Percentiles rank a stretch among this genome's conserved stretches.
phyloP scores from a whole-genome alignment of 2,888 invertebrate species.

The Tenthredo livida region DNA sequence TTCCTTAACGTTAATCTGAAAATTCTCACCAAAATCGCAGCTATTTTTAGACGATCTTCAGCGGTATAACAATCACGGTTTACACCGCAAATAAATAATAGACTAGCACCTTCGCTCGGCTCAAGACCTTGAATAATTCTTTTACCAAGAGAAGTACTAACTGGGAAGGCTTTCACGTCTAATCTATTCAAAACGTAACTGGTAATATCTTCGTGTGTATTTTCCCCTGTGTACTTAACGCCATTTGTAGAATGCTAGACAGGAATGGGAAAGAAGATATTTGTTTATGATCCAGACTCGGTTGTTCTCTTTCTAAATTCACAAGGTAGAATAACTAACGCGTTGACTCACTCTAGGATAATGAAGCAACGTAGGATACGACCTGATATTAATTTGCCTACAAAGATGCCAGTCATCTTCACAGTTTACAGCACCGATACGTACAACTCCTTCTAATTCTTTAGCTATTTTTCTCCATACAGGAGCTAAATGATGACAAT shows the following conservation, averaged over 20 bases:
- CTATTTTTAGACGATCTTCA: constrained; percentile 80
- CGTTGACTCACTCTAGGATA: constrained; percentile 80
- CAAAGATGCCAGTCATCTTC: constrained; percentile 91
- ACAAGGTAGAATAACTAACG: constrained; percentile 23
- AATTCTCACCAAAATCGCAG: constrained; percentile 86
- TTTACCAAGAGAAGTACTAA: constrained; percentile 65
- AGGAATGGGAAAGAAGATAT: not conserved
- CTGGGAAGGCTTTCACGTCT: constrained; percentile 66
- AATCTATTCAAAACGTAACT: constrained; percentile 67
- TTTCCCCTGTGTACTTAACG: constrained; percentile 64
- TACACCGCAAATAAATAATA: constrained; percentile 68
- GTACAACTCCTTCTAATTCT: constrained; percentile 87
- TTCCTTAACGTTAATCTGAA: constrained; percentile 63
- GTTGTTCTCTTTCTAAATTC: not conserved
- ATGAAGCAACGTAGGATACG: constrained; percentile 89
- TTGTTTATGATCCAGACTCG: not conserved
- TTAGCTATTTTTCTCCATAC: constrained; percentile 90
- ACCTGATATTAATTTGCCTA: constrained; percentile 85
- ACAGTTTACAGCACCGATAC: constrained; percentile 93
- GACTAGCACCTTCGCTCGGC: constrained; percentile 61
- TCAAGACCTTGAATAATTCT: constrained; percentile 62
- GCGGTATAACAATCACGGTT: constrained; percentile 66
- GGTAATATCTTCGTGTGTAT: constrained; percentile 63
- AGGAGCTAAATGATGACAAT: constrained; percentile 91
- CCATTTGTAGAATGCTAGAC: constrained; percentile 68